A percentile compares a stretch with the other conserved stretches of the same genome.
phyloP scores from a whole-genome alignment of 2,797 vertebrate species.

The Sparidentex hasta region DNA sequence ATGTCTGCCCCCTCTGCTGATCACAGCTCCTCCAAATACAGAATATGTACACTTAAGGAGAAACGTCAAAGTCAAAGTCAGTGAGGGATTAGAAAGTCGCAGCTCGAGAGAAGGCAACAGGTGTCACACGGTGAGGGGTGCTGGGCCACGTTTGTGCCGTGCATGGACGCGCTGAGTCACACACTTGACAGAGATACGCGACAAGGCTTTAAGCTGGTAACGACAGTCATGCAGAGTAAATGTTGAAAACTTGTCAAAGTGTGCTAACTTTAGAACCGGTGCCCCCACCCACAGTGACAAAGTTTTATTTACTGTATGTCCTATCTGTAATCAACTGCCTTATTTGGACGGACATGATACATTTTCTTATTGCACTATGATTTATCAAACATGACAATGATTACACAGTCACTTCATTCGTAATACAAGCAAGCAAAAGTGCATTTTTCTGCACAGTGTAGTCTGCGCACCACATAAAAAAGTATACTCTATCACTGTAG shows the following conservation, averaged over 20 bases:
- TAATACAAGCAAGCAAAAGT: conserved; percentile 36
- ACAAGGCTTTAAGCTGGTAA: conserved; percentile 26
- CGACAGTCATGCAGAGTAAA: conserved; percentile 2
- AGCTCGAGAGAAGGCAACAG: conserved; percentile 49
- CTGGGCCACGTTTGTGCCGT: conserved; percentile 11
- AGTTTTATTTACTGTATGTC: conserved; percentile 11
- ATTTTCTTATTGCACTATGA: conserved; percentile 53
- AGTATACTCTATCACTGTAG: conserved; percentile 9
- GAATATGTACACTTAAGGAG: conserved; percentile 22
- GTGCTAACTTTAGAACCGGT: background rate
- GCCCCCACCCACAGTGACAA: background rate
- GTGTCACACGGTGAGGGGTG: conserved; percentile 36
- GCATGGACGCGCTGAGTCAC: background rate
- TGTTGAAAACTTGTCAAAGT: conserved; percentile 5
- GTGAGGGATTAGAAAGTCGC: conserved; percentile 39
- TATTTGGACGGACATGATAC: conserved; percentile 43
- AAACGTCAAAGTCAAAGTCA: conserved; percentile 4
- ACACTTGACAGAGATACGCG: conserved; percentile 1
- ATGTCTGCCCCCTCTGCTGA: conserved; percentile 39
- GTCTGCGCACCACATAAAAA: conserved; percentile 33
- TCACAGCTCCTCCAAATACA: conserved; percentile 38
- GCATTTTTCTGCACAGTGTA: conserved; percentile 30
- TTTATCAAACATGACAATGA: conserved; percentile 49
- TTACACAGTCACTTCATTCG: conserved; percentile 53
- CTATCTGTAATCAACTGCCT: conserved; percentile 27